phyloP scores from a whole-genome alignment of 2,113 vertebrate species.

The Osmerus mordax region DNA sequence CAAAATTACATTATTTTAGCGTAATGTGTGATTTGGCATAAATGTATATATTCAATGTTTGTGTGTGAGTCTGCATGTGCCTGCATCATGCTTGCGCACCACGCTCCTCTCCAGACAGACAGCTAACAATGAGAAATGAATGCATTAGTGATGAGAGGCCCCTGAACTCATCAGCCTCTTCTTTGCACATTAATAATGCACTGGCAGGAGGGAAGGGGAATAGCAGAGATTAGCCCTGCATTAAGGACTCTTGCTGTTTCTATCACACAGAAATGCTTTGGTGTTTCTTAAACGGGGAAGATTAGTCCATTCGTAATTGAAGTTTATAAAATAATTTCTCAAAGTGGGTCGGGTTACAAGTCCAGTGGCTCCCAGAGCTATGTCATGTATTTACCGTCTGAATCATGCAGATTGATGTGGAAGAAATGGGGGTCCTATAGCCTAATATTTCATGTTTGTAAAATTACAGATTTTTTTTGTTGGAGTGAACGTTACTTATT shows the following conservation, averaged over 20 bases:
- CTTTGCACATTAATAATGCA: conserved; percentile 66
- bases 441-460: too few species aligned
- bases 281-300: conserved; percentile 53
- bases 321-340: conserved; percentile 41
- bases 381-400: background rate
- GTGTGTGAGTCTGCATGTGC: background rate
- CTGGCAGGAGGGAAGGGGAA: conserved; percentile 53
- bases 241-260: conserved; percentile 63
- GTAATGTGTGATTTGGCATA: conserved; percentile 5
- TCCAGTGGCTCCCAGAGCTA: background rate
- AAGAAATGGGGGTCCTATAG: too few species aligned
- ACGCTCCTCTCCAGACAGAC: conserved; percentile 34
- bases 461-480: too few species aligned
- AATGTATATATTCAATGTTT: background rate
- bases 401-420: background rate
- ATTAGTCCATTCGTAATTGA: conserved; percentile 54
- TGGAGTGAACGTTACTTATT: too few species aligned
- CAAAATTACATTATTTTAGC: background rate
- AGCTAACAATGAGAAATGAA: conserved; percentile 67
- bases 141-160: conserved; percentile 59
- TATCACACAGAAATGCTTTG: conserved; percentile 52
- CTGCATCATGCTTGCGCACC: conserved; percentile 3
- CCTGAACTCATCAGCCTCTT: conserved; percentile 52
- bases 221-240: conserved; percentile 60
- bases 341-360: conserved; percentile 30